These are phyloP conservation scores for Teleogryllus occipitalis DNA, from an alignment of 1,140 invertebrate genomes.

Conservation along the genomic window DNA sequence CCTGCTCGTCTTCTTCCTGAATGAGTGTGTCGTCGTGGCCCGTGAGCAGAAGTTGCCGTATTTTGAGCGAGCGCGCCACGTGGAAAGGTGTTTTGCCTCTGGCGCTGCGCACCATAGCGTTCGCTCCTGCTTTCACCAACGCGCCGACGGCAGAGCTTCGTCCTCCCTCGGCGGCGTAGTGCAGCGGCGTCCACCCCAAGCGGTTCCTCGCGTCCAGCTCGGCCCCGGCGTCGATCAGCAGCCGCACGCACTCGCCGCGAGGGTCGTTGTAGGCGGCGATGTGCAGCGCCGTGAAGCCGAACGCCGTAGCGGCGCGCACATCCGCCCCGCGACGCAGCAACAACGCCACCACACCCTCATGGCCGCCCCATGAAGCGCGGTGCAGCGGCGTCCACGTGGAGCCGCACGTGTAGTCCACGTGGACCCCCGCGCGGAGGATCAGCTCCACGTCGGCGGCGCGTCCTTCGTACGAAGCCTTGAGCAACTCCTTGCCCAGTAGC, in stretches of 20 bases:
- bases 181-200: not conserved
- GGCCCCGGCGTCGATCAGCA: slow-evolving; percentile 31
- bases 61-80: too few relatives aligned
- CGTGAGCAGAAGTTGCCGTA: too few relatives aligned
- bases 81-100: too few relatives aligned
- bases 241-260: slow-evolving; percentile 44
- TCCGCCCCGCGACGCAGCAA: slow-evolving; percentile 34
- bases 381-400: slow-evolving; percentile 34
- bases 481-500: too few relatives aligned
- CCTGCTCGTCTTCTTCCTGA: too few relatives aligned
- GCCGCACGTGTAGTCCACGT: too few relatives aligned
- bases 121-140: not conserved
- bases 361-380: slow-evolving; percentile 43
- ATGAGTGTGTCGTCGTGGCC: too few relatives aligned
- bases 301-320: not conserved
- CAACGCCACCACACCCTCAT: slow-evolving; percentile 40
- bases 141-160: not conserved
- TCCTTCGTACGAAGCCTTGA: too few relatives aligned
- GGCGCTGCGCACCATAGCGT: too few relatives aligned
- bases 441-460: too few relatives aligned
- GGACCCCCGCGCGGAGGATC: too few relatives aligned
- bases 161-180: not conserved
- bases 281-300: slow-evolving; percentile 51
- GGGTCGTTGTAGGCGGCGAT: slow-evolving; percentile 45
- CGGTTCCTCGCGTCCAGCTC: not conserved